Base-by-base conservation (phyloP, 53 echinoderm and acorn worm species). In the Apostichopus leukothele region DNA sequence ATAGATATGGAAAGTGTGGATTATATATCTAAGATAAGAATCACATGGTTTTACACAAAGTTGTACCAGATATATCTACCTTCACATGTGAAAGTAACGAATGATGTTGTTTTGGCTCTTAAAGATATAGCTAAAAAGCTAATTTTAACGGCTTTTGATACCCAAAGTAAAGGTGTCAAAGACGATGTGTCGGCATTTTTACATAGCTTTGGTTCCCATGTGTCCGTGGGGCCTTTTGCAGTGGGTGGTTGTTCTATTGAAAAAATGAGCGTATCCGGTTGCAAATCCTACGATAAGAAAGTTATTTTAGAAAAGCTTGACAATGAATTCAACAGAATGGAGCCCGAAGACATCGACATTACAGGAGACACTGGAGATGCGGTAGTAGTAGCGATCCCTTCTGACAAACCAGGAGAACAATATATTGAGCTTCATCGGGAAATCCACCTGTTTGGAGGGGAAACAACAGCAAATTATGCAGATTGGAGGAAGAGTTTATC, bases 171-270 rank as follows among this genome's bases (percentile, higher is more conserved):
- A 78, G 79, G 50, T 11, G 14, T 52, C 5, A 18, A n/a, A 0
- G 53, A 78, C 5, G 6, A 6, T 16, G 51, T 53, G 7, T 50
- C 12, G n/a, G 53, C 11, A 10, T 78, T 78, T 19, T 51, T 78
- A 4, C 5, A 19, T 78, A 18, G n/a, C 16, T 78, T 78, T 16
- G 79, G 79, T 5, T 78, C 79, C 14, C 79, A 78, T 10, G 79
- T 78, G 7, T 51, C 79, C n/a, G n/a, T 50, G 53, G 79, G 79
- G 9, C 79, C 79, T 13, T 78, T 78, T 50, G 13, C 16, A n/a
- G 6, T 53, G 4, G 79, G 79, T 52, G 79, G 79, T 7, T 51
- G 79, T 13, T 51, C 7, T 9, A 51, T 78, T 1, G 12, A 78
- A 78, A 27, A 51, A 10, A 53, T 78, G 51, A 52, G 18, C 27